A percentile compares a stretch with the other conserved stretches of the same genome.
Evolutionary conservation across 2,888 invertebrate species (phyloP).

Genomic region (Pheosia tremula): DNA sequence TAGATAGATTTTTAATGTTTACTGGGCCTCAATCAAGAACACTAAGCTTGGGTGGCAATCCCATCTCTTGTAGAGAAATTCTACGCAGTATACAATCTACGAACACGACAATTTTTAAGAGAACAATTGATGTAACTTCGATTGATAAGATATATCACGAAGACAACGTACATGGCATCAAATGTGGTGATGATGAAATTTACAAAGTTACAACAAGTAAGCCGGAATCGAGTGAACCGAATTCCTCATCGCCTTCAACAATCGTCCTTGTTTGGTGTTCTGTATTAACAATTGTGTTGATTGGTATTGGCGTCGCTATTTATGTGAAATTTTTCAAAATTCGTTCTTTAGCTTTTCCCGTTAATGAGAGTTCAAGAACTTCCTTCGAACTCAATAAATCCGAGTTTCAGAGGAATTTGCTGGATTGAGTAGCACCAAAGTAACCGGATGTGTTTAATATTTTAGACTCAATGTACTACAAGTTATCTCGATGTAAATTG

Average conservation of each 20-base stretch:
- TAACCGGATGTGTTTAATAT: too few relatives aligned
- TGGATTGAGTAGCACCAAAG: conserved; percentile 13
- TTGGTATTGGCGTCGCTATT: conserved; percentile 24
- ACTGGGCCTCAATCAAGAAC: conserved; percentile 56
- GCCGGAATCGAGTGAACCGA: conserved; percentile 4
- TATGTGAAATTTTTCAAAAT: conserved; percentile 34
- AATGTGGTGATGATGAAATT: conserved; percentile 57
- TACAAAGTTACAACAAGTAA: conserved; percentile 9
- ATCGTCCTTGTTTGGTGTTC: conserved; percentile 43
- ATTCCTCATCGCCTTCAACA: conserved; percentile 21
- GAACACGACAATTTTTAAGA: conserved; percentile 41
- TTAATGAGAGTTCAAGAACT: conserved; percentile 46
- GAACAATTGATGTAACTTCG: conserved; percentile 64
- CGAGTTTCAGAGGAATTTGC: conserved; percentile 51
- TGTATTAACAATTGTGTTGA: conserved; percentile 41
- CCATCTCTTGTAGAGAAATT: conserved; percentile 69
- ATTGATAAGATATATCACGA: conserved; percentile 72
- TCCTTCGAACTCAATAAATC: conserved; percentile 52
- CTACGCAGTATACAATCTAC: conserved; percentile 53
- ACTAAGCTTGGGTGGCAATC: conserved; percentile 73
- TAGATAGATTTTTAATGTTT: conserved; percentile 53
- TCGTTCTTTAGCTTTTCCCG: conserved; percentile 30
- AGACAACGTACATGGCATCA: conserved; percentile 75
- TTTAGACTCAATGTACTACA: too few relatives aligned
- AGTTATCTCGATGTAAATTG: too few relatives aligned